Evolutionary conservation across 2,888 invertebrate species (phyloP), one percentile per base, ranked within the genome.

Genomic region (Tridacna crocea): DNA sequence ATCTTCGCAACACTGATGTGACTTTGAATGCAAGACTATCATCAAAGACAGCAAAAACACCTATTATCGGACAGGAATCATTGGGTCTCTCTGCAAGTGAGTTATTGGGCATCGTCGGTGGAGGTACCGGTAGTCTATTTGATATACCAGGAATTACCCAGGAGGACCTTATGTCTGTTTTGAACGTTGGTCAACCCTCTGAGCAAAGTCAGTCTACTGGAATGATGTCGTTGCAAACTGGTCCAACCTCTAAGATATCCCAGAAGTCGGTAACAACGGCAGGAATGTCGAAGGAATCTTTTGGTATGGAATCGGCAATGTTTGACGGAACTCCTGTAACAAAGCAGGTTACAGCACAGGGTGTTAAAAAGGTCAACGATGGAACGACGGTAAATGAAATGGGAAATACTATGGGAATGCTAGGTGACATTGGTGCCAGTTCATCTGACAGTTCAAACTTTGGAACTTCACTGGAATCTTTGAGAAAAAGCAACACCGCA

Each of bases 121-220:
- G 68, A 10, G 24, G 47, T 19, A 27, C 58, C 1, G n/a, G 26
- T 13, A 66, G 48, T 8, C n/a, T 48, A 51, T 66, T 80, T 24
- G 84, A 79, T 19, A 72, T 81, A 48, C 58, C 68, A 1, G 81
- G 81, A 19, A 75, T 84, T 73, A 79, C 74, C 3, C 47, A 81
- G 13, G 79, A 84, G 51, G 79, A 84, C 70, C 78, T 84, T 73
- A 74, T 81, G 79, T 68, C 84, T 3, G 47, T 81, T 22, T 47
- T 84, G 6, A 79, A 84, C 60, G 74, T 81, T 74, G 84, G 72
- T 27, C 68, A 68, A 68, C n/a, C 68, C 8, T 46, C 36, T 13
- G 26, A 65, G 27, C 26, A 26, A 65, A 36, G 17, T 26, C 3
- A 2, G 11, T 55, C 55, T 1, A 55, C 55, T 55, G 55, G 17